Evolutionary conservation across 2,113 vertebrate species (phyloP).

Genomic region (Cacatua alba): DNA sequence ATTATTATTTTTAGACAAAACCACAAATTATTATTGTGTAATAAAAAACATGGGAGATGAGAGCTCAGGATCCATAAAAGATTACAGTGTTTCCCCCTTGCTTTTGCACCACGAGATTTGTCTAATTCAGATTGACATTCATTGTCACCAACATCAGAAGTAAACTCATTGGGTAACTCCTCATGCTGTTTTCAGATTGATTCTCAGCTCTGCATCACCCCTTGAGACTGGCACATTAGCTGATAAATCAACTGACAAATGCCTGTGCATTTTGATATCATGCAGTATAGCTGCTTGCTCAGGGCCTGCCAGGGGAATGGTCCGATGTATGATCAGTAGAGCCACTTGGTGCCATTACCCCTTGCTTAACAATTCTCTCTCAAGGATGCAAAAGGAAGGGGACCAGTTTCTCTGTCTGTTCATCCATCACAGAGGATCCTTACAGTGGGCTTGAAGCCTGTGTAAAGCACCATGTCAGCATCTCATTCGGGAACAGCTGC

Average conservation of each 20-base stretch:
- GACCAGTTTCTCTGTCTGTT: slow-evolving; percentile 3
- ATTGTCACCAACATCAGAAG: neutral
- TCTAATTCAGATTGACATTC: slow-evolving; percentile 21
- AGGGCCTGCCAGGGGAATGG: neutral
- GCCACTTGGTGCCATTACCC: slow-evolving; percentile 7
- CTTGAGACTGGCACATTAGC: slow-evolving; percentile 14
- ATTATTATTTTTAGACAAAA: neutral
- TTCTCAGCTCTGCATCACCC: slow-evolving; percentile 27
- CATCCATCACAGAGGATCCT: slow-evolving; percentile 33
- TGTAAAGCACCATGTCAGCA: slow-evolving; percentile 33
- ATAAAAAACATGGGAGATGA: neutral
- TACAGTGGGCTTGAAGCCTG: slow-evolving; percentile 5
- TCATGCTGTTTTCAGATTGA: slow-evolving; percentile 18
- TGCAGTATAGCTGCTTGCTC: neutral
- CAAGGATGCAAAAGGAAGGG: neutral
- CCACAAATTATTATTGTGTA: neutral
- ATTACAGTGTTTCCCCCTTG: neutral
- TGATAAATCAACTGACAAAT: slow-evolving; percentile 62
- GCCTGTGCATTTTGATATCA: slow-evolving; percentile 15
- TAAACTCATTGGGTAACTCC: slow-evolving; percentile 25
- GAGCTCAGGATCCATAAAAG: neutral
- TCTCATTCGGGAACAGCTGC: slow-evolving; percentile 54
- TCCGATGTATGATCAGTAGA: slow-evolving; percentile 41
- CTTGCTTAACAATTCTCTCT: slow-evolving; percentile 40
- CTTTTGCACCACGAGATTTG: neutral